A percentile compares a stretch with the other conserved stretches of the same genome.
These are phyloP conservation scores for Tinea trinotella DNA, from an alignment of 2,888 invertebrate genomes.

Conservation along the genomic window DNA sequence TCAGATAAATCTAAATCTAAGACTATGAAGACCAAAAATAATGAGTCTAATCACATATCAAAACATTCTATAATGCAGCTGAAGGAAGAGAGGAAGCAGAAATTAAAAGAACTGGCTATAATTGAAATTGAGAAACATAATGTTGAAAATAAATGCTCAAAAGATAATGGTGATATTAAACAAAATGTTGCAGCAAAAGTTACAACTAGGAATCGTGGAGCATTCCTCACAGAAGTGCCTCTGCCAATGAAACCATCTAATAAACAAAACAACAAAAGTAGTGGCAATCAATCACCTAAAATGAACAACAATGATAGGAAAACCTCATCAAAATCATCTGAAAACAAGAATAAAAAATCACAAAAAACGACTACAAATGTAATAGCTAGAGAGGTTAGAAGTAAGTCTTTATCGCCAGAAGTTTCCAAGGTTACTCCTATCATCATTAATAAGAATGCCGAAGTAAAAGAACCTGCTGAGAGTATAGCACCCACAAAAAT, in stretches of 20 bases:
- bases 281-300: not conserved
- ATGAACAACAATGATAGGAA: not conserved
- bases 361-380: too few relatives aligned
- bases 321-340: too few relatives aligned
- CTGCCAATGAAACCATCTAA: conserved; percentile 13
- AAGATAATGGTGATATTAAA: conserved; percentile 28
- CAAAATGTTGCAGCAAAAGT: conserved; percentile 51
- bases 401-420: not conserved
- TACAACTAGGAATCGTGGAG: conserved; percentile 67
- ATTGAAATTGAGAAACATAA: conserved; percentile 38
- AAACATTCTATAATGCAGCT: too few relatives aligned
- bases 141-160: conserved; percentile 26
- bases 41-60: too few relatives aligned
- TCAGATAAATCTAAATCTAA: too few relatives aligned
- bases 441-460: too few relatives aligned
- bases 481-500: not conserved
- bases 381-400: not conserved
- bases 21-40: too few relatives aligned
- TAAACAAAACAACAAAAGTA: not conserved
- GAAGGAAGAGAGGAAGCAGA: conserved; percentile 62
- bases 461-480: not conserved
- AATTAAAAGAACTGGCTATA: conserved; percentile 62
- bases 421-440: too few relatives aligned
- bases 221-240: conserved; percentile 58
- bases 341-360: too few relatives aligned